Conservation (phyloP, 2,113 vertebrate species). For the Chloroceryle aenea region DNA sequence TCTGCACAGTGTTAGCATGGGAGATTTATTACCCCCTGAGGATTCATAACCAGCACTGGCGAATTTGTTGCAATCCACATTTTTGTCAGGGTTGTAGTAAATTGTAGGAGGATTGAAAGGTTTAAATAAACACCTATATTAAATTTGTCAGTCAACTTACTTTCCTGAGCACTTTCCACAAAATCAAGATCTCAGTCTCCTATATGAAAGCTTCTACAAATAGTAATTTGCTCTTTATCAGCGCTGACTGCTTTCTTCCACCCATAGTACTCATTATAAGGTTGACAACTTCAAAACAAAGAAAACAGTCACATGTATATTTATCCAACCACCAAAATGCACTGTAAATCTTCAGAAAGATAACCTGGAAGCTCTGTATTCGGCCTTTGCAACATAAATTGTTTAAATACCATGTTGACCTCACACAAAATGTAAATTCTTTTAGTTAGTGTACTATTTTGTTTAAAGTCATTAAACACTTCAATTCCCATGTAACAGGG, state of each 20-base stretch:
- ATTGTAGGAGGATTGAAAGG: constrained; percentile 8
- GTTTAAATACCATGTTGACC: background rate
- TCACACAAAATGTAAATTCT: background rate
- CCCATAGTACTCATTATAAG: background rate
- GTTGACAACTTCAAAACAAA: background rate
- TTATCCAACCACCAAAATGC: background rate
- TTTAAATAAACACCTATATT: constrained; percentile 54
- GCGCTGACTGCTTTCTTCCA: background rate
- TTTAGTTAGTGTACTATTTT: background rate
- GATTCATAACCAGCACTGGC: constrained; percentile 38
- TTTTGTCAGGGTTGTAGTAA: constrained; percentile 15
- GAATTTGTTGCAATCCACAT: constrained; percentile 3
- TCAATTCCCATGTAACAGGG: background rate
- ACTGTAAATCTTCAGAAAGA: background rate
- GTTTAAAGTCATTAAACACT: background rate
- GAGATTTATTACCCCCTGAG: constrained; percentile 11
- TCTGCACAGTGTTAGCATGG: background rate
- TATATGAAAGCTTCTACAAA: background rate
- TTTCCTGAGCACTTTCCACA: constrained; percentile 47
- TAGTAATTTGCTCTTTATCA: background rate
- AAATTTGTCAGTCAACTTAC: constrained; percentile 7
- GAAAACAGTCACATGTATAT: background rate
- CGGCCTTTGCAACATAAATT: background rate
- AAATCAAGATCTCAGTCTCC: background rate
- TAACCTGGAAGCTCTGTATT: background rate